phyloP scores from a whole-genome alignment of 2,797 vertebrate genomes.

The Sylvia borin region DNA sequence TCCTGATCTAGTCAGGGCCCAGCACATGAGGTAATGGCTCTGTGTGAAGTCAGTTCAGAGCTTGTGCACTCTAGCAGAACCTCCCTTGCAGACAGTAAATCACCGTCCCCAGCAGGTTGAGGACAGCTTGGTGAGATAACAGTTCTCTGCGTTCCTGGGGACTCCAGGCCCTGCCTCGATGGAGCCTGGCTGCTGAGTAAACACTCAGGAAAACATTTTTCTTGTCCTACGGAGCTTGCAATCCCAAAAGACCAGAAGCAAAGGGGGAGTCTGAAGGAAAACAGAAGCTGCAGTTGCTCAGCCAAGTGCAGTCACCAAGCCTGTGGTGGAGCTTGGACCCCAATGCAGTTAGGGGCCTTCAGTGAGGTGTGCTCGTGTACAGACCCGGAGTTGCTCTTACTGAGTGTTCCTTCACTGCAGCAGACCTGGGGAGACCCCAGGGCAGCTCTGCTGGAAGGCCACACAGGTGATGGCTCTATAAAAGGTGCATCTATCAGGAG shows the following conservation, averaged over 20 bases:
- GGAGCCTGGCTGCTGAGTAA: background rate
- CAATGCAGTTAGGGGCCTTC: background rate
- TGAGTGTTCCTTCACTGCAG: background rate
- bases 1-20: background rate
- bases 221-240: background rate
- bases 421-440: background rate
- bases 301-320: background rate
- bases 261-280: background rate
- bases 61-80: conserved; percentile 8
- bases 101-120: conserved; percentile 20
- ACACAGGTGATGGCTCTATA: background rate
- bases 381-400: accelerated
- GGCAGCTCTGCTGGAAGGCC: background rate
- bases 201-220: conserved; percentile 18
- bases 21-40: conserved; percentile 5
- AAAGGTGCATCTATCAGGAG: background rate
- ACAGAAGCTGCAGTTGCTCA: background rate
- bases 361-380: background rate
- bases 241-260: background rate
- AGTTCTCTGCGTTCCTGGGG: background rate
- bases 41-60: conserved; percentile 2
- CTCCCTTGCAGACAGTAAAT: conserved; percentile 55
- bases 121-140: conserved; percentile 52
- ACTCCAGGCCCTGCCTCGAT: background rate
- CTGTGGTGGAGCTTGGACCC: background rate